These are phyloP conservation scores for Planiliza haematocheilus DNA, from an alignment of 2,113 vertebrate genomes.

Conservation along the genomic window DNA sequence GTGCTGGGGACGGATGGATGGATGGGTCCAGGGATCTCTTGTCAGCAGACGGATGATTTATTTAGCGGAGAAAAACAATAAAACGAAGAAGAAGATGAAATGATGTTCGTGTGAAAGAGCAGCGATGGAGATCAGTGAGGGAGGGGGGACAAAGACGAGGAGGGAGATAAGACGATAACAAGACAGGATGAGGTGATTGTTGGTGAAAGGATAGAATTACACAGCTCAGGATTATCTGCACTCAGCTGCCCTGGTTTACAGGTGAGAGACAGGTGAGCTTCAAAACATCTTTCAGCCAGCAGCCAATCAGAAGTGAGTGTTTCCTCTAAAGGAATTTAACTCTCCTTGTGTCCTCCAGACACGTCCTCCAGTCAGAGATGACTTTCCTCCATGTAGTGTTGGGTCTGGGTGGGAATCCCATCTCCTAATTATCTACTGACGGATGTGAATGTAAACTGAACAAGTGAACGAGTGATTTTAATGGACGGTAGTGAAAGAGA, in stretches of 20 bases:
- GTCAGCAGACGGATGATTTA: slow-evolving; percentile 61
- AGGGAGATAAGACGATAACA: slow-evolving; percentile 56
- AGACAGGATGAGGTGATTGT: slow-evolving; percentile 56
- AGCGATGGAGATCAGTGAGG: slow-evolving; percentile 58
- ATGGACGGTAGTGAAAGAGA: slow-evolving; percentile 58
- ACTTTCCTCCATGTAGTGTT: too few relatives aligned
- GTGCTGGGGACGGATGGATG: slow-evolving; percentile 14
- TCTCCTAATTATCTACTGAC: slow-evolving; percentile 21
- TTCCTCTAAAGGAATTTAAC: neutral
- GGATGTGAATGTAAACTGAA: slow-evolving; percentile 36
- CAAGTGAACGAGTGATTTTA: slow-evolving; percentile 32
- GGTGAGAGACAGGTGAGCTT: slow-evolving; percentile 58
- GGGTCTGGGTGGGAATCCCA: neutral
- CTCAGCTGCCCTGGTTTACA: slow-evolving; percentile 58
- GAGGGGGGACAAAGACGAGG: slow-evolving; percentile 8
- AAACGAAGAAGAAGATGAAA: slow-evolving; percentile 31
- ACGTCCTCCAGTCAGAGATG: too few relatives aligned
- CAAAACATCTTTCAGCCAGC: slow-evolving; percentile 20
- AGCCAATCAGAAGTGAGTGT: slow-evolving; percentile 23
- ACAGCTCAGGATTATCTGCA: slow-evolving; percentile 58
- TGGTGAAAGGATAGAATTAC: slow-evolving; percentile 66
- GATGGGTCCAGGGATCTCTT: slow-evolving; percentile 39
- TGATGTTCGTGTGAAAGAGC: slow-evolving; percentile 66
- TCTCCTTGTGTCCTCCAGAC: neutral
- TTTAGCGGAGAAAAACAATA: slow-evolving; percentile 40